Base-by-base conservation (phyloP, 2,113 vertebrate species). In the Microtus richardsoni region DNA sequence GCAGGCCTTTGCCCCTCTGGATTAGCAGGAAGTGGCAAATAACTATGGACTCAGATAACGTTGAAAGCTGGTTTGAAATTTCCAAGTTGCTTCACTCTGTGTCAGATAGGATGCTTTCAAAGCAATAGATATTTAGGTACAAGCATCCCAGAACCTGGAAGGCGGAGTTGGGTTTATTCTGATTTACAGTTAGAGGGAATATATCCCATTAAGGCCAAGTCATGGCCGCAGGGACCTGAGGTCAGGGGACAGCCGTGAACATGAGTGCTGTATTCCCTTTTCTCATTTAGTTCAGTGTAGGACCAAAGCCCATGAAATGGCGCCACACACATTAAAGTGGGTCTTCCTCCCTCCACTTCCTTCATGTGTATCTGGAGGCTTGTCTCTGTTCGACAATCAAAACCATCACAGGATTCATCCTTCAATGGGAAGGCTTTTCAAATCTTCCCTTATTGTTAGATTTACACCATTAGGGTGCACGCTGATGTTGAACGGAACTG, bases 31-130 rank as follows among this genome's bases (percentile, higher is more conserved):
- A 95, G 39, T 87, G 44, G 33, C 88, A 36, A 10, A 47, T 58
- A 60, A 3, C 3, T 70, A 3, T 92, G 82, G 66, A 19, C 11
- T 77, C 92, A 33, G 66, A 54, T 47, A 52, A 70, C 62, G 60
- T 0, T 78, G 44, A 88, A 74, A 73, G 12, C 21, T 95, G 44
- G 54, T 91, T 89, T 95, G 88, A 47, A 52, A 44, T 49, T 95
- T 2, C 16, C 44, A 80, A 82, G n/a, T 93, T 54, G n/a, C 62
- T 8, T 33, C 89, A 88, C 44, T 60, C 14, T 64, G 62, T 90
- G 26, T 78, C 73, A 60, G 19, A 66, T 70, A 68, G 62, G n/a
- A 74, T 36, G 41, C 58, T 64, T 92, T 85, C 77, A 54, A 91
- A 44, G 66, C 77, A 95, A 22, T 44, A 70, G 82, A 91, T 84